These are phyloP conservation scores for Apocrypta bakeri DNA, from an alignment of 1,140 invertebrate species.

Conservation along the genomic window DNA sequence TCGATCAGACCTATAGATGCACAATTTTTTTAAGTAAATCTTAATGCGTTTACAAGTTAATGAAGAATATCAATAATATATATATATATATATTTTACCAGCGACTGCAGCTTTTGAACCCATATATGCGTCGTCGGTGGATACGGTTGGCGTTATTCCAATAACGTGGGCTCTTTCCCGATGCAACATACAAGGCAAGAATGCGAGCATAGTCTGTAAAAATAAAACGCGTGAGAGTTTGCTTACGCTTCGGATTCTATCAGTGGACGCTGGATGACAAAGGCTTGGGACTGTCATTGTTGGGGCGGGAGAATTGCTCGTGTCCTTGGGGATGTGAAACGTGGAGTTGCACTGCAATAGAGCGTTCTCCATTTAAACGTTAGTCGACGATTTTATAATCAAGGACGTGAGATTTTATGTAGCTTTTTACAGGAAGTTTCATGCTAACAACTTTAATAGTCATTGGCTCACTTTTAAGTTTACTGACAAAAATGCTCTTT, in stretches of 20 bases:
- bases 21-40: too few relatives aligned
- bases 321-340: too few relatives aligned
- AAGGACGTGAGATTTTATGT: too few relatives aligned
- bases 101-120: constrained; percentile 65
- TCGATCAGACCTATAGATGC: constrained; percentile 70
- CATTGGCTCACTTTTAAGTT: too few relatives aligned
- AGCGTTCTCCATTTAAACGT: too few relatives aligned
- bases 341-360: too few relatives aligned
- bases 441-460: too few relatives aligned
- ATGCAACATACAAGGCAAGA: constrained; percentile 66
- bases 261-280: neutral
- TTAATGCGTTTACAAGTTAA: too few relatives aligned
- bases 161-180: constrained; percentile 62
- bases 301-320: too few relatives aligned
- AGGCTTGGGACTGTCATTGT: neutral
- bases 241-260: neutral
- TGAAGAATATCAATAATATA: constrained; percentile 31
- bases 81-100: constrained; percentile 51
- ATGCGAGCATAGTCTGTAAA: constrained; percentile 67
- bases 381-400: too few relatives aligned
- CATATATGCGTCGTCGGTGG: constrained; percentile 62
- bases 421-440: too few relatives aligned
- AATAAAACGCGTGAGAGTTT: constrained; percentile 17
- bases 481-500: too few relatives aligned
- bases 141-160: constrained; percentile 66